Conservation (phyloP, 2,113 vertebrate species). For the Sylvilagus bachmani region DNA sequence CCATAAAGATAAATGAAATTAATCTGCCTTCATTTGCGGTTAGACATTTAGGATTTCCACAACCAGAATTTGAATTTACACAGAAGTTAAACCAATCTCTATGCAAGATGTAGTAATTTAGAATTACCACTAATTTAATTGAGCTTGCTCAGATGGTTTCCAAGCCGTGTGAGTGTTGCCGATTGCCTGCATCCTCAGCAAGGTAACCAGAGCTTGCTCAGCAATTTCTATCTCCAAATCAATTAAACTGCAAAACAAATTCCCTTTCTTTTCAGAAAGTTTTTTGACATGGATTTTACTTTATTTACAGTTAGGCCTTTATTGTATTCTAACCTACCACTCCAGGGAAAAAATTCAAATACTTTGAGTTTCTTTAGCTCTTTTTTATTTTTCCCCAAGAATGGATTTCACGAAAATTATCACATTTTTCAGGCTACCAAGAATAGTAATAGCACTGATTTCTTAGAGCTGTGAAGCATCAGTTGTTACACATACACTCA, state of each 20-base stretch:
- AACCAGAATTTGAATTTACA: constrained; percentile 83
- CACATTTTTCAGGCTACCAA: background rate
- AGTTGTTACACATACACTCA: background rate
- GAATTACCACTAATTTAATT: constrained; percentile 85
- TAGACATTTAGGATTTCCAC: constrained; percentile 82
- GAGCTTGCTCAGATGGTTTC: constrained; percentile 79
- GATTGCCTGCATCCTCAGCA: constrained; percentile 67
- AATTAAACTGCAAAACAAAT: constrained; percentile 68
- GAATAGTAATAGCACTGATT: background rate
- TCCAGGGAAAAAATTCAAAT: background rate
- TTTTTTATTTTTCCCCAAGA: background rate
- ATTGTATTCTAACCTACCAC: constrained; percentile 22
- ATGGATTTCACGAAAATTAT: background rate
- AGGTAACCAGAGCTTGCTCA: constrained; percentile 78
- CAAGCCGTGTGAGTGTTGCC: constrained; percentile 78
- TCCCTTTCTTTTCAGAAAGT: constrained; percentile 47
- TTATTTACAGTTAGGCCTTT: constrained; percentile 74
- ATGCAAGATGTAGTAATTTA: constrained; percentile 74
- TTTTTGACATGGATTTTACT: constrained; percentile 68
- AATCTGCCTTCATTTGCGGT: constrained; percentile 80
- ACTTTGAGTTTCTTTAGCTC: background rate
- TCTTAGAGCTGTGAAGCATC: background rate
- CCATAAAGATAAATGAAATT: constrained; percentile 82
- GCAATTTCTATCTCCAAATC: constrained; percentile 64
- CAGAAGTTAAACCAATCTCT: constrained; percentile 85